Percentiles rank a stretch among this genome's conserved stretches.
Conservation (phyloP, 1,140 invertebrate species). For the Lucilia sericata region DNA sequence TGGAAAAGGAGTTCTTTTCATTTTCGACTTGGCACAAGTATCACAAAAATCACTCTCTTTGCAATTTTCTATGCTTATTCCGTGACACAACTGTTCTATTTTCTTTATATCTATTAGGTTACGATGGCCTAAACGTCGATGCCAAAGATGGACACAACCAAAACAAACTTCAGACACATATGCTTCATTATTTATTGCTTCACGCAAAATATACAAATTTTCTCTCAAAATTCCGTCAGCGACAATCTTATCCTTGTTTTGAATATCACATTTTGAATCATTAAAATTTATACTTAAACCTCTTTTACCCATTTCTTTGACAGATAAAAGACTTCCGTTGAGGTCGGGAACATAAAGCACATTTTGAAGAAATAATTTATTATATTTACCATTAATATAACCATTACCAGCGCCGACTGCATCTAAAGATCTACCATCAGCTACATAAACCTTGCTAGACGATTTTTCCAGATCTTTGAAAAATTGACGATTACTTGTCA, state of each 20-base stretch:
- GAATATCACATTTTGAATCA: not conserved
- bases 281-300: not conserved
- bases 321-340: not conserved
- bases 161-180: too few species aligned
- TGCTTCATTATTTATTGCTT: not conserved
- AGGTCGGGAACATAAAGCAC: not conserved
- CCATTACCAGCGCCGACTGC: too few species aligned
- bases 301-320: not conserved
- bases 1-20: not conserved
- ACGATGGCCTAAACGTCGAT: too few species aligned
- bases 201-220: not conserved
- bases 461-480: not conserved
- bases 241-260: not conserved
- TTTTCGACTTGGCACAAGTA: not conserved
- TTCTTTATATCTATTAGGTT: too few species aligned
- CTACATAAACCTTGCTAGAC: too few species aligned
- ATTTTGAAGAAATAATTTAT: not conserved
- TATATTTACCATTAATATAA: not conserved
- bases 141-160: too few species aligned
- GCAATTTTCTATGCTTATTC: not conserved
- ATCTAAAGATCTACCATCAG: too few species aligned
- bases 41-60: not conserved
- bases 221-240: not conserved
- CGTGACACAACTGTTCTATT: not conserved
- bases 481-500: not conserved